These are phyloP conservation scores for Sialia sialis DNA, from an alignment of 2,113 vertebrate species.

Conservation along the genomic window DNA sequence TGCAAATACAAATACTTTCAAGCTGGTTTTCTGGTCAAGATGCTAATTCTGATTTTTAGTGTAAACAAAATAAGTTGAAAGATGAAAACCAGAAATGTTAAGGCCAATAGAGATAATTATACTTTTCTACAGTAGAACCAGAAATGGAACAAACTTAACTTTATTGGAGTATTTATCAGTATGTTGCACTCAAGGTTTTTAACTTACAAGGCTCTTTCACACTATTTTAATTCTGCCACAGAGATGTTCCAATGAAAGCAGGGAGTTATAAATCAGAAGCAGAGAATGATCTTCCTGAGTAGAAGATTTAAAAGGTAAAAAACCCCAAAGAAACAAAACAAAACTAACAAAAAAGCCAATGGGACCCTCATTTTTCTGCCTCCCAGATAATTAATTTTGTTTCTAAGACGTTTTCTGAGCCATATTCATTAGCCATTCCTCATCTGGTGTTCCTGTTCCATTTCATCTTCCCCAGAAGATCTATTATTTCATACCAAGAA, in stretches of 20 bases:
- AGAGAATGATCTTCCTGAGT: not conserved
- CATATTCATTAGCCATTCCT: not conserved
- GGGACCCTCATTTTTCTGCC: not conserved
- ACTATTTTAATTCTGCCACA: not conserved
- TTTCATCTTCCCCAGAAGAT: not conserved
- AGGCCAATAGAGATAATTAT: not conserved
- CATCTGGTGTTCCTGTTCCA: not conserved
- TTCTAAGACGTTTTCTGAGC: not conserved
- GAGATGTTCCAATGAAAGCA: not conserved
- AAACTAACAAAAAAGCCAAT: not conserved
- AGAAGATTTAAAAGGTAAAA: not conserved
- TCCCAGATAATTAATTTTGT: not conserved
- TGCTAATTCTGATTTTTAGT: not conserved
- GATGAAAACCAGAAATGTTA: not conserved
- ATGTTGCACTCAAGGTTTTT: not conserved
- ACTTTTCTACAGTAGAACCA: not conserved
- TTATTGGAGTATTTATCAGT: not conserved
- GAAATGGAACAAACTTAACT: constrained; percentile 1
- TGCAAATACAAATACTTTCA: not conserved
- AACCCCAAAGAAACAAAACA: not conserved
- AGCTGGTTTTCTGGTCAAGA: not conserved
- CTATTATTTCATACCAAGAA: not conserved
- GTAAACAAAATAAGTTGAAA: not conserved
- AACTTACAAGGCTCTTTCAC: not conserved
- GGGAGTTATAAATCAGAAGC: not conserved